phyloP scores from a whole-genome alignment of 2,888 invertebrate genomes.

The Bembecia ichneumoniformis region DNA sequence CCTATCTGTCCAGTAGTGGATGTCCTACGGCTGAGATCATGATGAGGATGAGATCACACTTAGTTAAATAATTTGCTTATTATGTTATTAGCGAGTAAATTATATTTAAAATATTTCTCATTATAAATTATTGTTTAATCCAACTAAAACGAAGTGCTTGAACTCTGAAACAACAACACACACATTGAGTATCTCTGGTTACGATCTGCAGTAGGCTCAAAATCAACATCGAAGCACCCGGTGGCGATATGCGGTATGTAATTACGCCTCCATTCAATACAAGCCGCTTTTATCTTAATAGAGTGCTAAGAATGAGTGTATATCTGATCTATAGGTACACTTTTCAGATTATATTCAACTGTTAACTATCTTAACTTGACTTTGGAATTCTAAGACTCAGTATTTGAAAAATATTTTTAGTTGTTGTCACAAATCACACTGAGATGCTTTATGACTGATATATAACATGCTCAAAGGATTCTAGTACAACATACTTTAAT shows the following conservation, averaged over 20 bases:
- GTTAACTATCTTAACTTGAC: constrained; percentile 8
- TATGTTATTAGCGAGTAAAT: too few relatives aligned
- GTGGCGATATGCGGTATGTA: constrained; percentile 45
- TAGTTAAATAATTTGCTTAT: too few relatives aligned
- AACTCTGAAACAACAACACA: constrained; percentile 9
- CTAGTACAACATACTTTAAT: too few relatives aligned
- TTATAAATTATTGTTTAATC: constrained; percentile 4
- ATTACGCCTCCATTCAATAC: constrained; percentile 54
- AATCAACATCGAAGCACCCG: constrained; percentile 30
- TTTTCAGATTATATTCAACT: constrained; percentile 5
- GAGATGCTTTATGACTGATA: too few relatives aligned
- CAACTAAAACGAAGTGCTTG: neutral
- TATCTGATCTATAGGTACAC: constrained; percentile 17
- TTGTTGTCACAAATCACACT: too few relatives aligned
- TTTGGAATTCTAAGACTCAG: constrained; percentile 5
- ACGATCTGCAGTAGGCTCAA: constrained; percentile 34
- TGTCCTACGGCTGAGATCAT: too few relatives aligned
- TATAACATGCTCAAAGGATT: too few relatives aligned
- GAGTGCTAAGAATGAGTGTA: constrained; percentile 53
- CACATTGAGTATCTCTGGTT: constrained; percentile 32
- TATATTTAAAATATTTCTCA: too few relatives aligned
- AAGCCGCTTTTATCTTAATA: constrained; percentile 41
- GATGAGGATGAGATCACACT: too few relatives aligned
- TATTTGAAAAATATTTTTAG: neutral
- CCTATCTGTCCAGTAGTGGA: neutral